phyloP scores from a whole-genome alignment of 1,140 invertebrate species.

The Harlomillsia oculata region DNA sequence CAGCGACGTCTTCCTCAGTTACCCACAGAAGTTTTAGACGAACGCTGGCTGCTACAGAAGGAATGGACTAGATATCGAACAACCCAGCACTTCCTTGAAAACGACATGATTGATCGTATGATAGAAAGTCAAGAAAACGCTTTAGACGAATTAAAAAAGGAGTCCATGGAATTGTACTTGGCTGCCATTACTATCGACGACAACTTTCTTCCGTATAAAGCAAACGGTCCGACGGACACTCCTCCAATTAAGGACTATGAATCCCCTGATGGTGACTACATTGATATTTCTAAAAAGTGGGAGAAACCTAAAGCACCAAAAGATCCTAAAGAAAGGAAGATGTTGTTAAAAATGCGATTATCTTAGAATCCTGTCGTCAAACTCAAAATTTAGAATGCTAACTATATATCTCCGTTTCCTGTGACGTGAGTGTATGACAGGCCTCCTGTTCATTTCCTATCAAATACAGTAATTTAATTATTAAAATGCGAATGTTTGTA shows the following conservation, averaged over 20 bases:
- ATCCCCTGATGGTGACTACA: constrained; percentile 71
- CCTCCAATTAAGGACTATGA: constrained; percentile 67
- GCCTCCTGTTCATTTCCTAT: no score
- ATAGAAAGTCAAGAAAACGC: constrained; percentile 61
- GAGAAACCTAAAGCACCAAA: no score
- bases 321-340: no score
- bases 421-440: no score
- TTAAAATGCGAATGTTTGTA: no score
- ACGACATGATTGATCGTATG: constrained; percentile 57
- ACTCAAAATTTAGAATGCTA: not conserved
- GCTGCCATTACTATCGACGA: constrained; percentile 67
- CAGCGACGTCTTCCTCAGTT: constrained; percentile 43
- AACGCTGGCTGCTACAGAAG: constrained; percentile 52
- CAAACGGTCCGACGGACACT: constrained; percentile 61
- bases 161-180: constrained; percentile 70
- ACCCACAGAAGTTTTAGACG: constrained; percentile 45
- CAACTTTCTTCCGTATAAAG: constrained; percentile 53
- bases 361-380: no score
- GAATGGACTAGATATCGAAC: constrained; percentile 61
- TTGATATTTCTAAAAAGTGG: constrained; percentile 71
- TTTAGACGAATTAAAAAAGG: constrained; percentile 59
- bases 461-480: no score
- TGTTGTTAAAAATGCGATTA: no score
- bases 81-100: constrained; percentile 51
- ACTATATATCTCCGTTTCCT: not conserved